Evolutionary conservation across 2,113 vertebrate genomes (phyloP).

Genomic region (Otus sunia): DNA sequence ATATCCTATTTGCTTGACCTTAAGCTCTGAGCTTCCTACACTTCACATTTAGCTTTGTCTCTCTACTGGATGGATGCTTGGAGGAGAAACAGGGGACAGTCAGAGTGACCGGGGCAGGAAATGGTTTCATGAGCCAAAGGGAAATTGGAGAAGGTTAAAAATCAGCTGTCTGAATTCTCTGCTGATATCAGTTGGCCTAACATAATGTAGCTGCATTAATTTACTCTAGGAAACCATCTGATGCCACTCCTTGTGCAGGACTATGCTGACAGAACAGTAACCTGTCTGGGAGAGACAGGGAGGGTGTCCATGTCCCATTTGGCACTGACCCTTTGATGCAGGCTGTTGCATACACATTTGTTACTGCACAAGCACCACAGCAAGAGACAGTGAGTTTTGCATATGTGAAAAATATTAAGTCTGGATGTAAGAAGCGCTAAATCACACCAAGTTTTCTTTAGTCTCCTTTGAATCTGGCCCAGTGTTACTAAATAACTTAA

Average conservation of each 20-base stretch:
- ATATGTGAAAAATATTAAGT: not conserved
- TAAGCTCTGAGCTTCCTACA: not conserved
- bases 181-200: slow-evolving; percentile 20
- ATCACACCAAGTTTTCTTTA: not conserved
- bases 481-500: not conserved
- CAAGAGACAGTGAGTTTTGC: not conserved
- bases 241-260: not conserved
- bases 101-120: not conserved
- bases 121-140: not conserved
- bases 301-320: rapidly evolving
- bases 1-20: not conserved
- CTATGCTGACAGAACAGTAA: not conserved
- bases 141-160: slow-evolving; percentile 44
- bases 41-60: not conserved
- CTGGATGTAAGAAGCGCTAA: not conserved
- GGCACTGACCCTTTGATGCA: not conserved
- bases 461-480: not conserved
- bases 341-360: not conserved
- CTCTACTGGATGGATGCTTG: not conserved
- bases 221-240: slow-evolving; percentile 20
- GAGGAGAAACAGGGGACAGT: not conserved
- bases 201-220: not conserved
- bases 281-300: not conserved
- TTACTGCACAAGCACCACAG: not conserved
- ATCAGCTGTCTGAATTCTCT: slow-evolving; percentile 41